Conservation (phyloP, 2,113 vertebrate genomes). For the Stegostoma tigrinum region DNA sequence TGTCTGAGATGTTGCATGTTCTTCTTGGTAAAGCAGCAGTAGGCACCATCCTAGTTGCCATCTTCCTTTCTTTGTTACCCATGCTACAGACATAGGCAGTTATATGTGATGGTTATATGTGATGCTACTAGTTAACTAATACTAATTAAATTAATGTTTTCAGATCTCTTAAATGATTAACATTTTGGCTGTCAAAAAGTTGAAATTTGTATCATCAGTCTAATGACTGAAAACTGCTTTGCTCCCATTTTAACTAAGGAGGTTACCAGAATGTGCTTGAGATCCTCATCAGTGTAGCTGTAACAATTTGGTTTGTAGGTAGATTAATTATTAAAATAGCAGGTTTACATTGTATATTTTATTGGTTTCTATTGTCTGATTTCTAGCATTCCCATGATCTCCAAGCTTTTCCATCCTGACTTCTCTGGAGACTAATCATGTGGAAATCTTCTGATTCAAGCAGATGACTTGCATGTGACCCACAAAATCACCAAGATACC, state of each 20-base stretch:
- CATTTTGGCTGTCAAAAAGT: not conserved
- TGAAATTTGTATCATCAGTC: not conserved
- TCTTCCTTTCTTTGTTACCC: not conserved
- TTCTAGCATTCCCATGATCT: too few species aligned
- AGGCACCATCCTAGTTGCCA: not conserved
- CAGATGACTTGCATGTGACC: too few species aligned
- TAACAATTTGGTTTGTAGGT: not conserved
- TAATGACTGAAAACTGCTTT: not conserved
- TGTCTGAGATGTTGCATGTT: too few species aligned
- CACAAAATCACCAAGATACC: too few species aligned
- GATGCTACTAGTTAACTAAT: too few species aligned
- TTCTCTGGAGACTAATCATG: too few species aligned
- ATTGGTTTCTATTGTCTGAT: not conserved
- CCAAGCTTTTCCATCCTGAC: too few species aligned
- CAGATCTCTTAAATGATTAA: not conserved
- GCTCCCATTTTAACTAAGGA: not conserved
- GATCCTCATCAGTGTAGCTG: not conserved
- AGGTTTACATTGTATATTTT: not conserved
- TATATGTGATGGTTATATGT: too few species aligned
- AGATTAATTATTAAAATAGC: not conserved
- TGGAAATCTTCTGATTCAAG: too few species aligned
- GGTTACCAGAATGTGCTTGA: not conserved
- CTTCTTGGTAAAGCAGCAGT: too few species aligned
- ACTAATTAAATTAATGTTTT: not conserved
- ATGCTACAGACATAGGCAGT: not conserved